Evolutionary conservation across 2,113 vertebrate species (phyloP).

Genomic region (Glareola pratincola): DNA sequence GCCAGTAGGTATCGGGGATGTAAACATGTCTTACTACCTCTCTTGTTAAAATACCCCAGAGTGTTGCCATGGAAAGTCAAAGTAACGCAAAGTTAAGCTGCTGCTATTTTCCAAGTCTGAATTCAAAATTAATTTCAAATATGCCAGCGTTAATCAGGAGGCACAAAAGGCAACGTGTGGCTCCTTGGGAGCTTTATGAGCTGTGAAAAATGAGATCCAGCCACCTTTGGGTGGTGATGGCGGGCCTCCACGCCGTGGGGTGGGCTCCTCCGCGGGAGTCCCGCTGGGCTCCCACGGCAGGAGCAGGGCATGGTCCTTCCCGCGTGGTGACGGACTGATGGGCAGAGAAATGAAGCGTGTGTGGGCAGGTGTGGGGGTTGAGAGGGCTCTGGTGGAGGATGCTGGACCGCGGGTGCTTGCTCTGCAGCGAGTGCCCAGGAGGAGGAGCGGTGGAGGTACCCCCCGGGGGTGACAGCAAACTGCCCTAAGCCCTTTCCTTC

Average conservation of each 20-base stretch:
- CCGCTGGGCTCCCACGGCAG: not conserved
- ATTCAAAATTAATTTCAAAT: not conserved
- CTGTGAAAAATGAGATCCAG: not conserved
- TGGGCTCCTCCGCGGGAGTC: no score
- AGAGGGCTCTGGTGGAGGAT: not conserved
- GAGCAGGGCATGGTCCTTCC: not conserved
- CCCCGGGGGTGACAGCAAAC: accelerated
- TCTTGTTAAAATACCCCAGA: not conserved
- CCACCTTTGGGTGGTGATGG: not conserved
- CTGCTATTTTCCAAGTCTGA: not conserved
- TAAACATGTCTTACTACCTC: not conserved
- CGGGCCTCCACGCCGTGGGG: not conserved
- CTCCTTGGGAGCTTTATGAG: not conserved
- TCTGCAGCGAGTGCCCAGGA: not conserved
- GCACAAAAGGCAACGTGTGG: not conserved
- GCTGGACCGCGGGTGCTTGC: not conserved
- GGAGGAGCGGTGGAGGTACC: not conserved
- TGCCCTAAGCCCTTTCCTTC: not conserved
- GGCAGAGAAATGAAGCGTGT: not conserved
- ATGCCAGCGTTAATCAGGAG: not conserved
- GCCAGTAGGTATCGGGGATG: not conserved
- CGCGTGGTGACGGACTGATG: accelerated
- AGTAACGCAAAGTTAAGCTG: not conserved
- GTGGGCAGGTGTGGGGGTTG: not conserved
- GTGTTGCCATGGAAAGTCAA: not conserved